Evolutionary conservation across 2,113 vertebrate species (phyloP), one percentile per base, ranked within the genome.

Genomic region (Eulemur macaco): DNA sequence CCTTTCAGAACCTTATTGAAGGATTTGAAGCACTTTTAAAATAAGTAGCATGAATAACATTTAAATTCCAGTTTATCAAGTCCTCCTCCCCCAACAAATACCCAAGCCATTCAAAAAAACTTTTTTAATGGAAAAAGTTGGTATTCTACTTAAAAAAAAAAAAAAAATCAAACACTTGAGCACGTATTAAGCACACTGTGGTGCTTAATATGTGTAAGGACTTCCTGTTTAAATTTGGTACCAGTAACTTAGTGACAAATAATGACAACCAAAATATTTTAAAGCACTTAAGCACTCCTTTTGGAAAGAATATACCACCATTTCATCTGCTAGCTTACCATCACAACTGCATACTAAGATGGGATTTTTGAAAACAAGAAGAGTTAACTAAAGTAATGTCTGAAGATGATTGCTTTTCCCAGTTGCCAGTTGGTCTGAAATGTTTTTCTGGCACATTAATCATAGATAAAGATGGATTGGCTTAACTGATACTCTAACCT

Each of bases 1-100:
- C 98, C 86, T 99, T 99, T 94, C 99, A 99, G 97, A 98, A 97
- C 64, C 99, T 99, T 82, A 99, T 99, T 52, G 98, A 99, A 89
- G 99, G 98, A 45, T 99, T 99, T 98, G 99, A 98, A 98, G 97
- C 97, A 42, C 98, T 99, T 96, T 98, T 99, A 97, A 98, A 98
- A 98, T 95, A 98, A 98, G 87, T 98, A 98, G 88, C 94, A 97
- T 86, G 86, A 71, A 3, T 80, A 83, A 73, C 69, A 60, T 89
- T 84, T 91, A 92, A 96, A 96, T 84, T 56, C 73, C 47, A 66
- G 56, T 42, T n/a, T 92, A 58, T 81, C 56, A 89, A 71, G 89
- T 86, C 23, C 83, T 96, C 78, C n/a, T 88, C 31, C 52, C 31
- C 27, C 34, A 69, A 21, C n/a, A 69, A 88, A 76, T 60, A 85